Base-by-base conservation (phyloP, 2,113 vertebrate species). In the Vimba vimba region DNA sequence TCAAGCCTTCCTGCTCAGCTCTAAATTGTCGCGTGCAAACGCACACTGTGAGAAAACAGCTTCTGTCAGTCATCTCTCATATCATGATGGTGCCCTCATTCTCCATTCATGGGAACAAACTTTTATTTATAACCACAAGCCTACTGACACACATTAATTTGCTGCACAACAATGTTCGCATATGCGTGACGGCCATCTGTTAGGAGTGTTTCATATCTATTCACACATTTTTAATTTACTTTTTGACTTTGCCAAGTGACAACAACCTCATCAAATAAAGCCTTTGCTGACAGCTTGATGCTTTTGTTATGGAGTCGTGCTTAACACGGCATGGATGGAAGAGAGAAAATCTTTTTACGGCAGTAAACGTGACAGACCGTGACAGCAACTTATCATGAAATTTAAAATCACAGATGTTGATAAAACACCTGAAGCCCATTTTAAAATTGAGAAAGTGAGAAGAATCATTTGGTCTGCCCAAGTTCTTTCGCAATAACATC, bases 61-160 rank as follows among this genome's bases (percentile, higher is more conserved):
- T 50, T 68, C 86, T 83, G 78, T 85, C 88, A 82, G 36, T 59
- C 69, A 76, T 78, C 47, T 88, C 33, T 84, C 76, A 50, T 85
- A 89, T 82, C 69, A 86, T 89, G 84, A 89, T 85, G 82, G 85
- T 85, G 83, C 88, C 88, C 88, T 68, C 79, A 89, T 89, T 60
- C 62, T 33, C 55, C 83, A 85, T 85, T 89, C 88, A 92, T 85
- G 91, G 91, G 91, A 93, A 91, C 36, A 4, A 73, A 73, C 45
- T 17, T n/a, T 39, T 36, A 68, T 66, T 69, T 19, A 11, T 59
- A 25, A 39, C 66, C 64, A 59, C 81, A 43, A 23, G 27, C 30
- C 50, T 36, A 84, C 62, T 78, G 50, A 77, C 73, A 85, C 82
- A 66, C 39, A 66, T 79, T 50, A 7, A 76, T 78, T 55, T 50